These are phyloP conservation scores for Siderastrea radians DNA, from an alignment of 92 coral and sea anemone genomes.

Conservation along the genomic window DNA sequence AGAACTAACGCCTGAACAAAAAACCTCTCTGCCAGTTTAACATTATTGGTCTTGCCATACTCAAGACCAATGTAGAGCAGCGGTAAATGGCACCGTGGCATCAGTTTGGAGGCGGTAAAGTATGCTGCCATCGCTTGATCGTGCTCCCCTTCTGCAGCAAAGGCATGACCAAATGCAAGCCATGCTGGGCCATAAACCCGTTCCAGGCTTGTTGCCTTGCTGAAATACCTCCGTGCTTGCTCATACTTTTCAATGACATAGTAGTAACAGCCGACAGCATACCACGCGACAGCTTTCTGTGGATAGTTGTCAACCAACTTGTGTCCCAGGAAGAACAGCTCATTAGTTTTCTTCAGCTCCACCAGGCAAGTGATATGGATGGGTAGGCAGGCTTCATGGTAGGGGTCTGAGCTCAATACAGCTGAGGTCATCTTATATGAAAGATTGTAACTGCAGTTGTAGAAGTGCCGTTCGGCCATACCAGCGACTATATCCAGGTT, in stretches of 20 bases:
- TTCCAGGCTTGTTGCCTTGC: conserved; percentile 92
- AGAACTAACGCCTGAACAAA: conserved; percentile 85
- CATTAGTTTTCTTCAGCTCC: conserved; percentile 93
- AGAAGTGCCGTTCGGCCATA: conserved; percentile 96
- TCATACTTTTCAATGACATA: conserved; percentile 94
- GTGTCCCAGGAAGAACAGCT: conserved; percentile 92
- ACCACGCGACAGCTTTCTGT: conserved; percentile 97
- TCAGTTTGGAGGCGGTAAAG: conserved; percentile 94
- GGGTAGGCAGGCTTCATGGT: conserved; percentile 93
- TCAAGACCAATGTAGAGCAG: conserved; percentile 97
- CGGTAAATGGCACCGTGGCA: conserved; percentile 96
- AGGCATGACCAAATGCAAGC: conserved; percentile 99
- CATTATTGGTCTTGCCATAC: conserved; percentile 95
- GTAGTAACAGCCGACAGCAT: conserved; percentile 98
- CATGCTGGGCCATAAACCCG: conserved; percentile 97
- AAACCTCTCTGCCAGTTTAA: conserved; percentile 95
- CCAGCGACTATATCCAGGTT: conserved; percentile 91
- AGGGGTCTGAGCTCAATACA: conserved; percentile 86
- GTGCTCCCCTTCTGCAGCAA: conserved; percentile 99
- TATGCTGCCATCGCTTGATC: conserved; percentile 99
- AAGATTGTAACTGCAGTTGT: conserved; percentile 83
- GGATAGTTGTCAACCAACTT: conserved; percentile 98
- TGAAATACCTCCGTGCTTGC: conserved; percentile 95
- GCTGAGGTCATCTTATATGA: conserved; percentile 90
- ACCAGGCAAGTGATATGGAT: conserved; percentile 96